These are phyloP conservation scores for Acronicta alni DNA, from an alignment of 2,888 invertebrate species.

Conservation along the genomic window DNA sequence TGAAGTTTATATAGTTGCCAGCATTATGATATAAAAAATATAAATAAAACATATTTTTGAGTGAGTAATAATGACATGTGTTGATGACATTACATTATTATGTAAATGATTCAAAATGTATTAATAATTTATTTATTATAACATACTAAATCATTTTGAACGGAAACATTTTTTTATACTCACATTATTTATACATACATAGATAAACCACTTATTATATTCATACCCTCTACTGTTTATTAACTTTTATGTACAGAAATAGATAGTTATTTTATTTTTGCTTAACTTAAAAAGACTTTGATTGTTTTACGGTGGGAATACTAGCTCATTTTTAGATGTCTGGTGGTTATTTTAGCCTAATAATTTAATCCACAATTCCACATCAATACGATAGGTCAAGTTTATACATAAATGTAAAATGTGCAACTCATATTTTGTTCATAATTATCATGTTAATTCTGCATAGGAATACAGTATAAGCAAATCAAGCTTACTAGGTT, in stretches of 20 bases:
- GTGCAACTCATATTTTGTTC: constrained; percentile 27
- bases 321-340: constrained; percentile 79
- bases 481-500: constrained; percentile 43
- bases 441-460: constrained; percentile 18
- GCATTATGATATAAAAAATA: constrained; percentile 74
- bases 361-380: constrained; percentile 65
- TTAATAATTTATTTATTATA: constrained; percentile 35
- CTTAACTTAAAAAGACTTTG: constrained; percentile 78
- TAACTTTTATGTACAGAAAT: constrained; percentile 75
- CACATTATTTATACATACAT: constrained; percentile 57
- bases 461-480: constrained; percentile 22
- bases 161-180: constrained; percentile 48
- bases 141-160: constrained; percentile 46
- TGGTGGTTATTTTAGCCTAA: constrained; percentile 82
- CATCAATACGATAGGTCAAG: constrained; percentile 53
- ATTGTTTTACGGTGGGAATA: constrained; percentile 86
- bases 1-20: constrained; percentile 74
- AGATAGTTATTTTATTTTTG: constrained; percentile 70
- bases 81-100: constrained; percentile 39
- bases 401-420: constrained; percentile 20
- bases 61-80: constrained; percentile 48
- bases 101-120: constrained; percentile 45
- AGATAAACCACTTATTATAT: constrained; percentile 63
- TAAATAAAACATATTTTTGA: constrained; percentile 58
- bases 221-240: constrained; percentile 66